Evolutionary conservation across 2,888 invertebrate genomes (phyloP).

Genomic region (Hydropsyche betteni): DNA sequence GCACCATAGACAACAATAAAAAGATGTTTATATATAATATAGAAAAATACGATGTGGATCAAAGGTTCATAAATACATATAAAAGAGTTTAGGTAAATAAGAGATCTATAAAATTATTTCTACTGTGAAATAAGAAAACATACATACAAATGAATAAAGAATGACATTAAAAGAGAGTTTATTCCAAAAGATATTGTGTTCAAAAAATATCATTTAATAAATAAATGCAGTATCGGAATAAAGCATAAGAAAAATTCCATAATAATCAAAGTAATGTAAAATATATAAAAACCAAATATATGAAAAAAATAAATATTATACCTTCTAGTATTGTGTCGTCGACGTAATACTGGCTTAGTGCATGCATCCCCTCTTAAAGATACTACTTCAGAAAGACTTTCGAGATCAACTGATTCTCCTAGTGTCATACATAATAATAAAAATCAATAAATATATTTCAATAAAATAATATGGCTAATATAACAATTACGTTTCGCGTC

Average conservation of each 20-base stretch:
- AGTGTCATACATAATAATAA: conserved; percentile 13
- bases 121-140: too few species aligned
- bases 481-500: conserved; percentile 44
- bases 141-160: too few species aligned
- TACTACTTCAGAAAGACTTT: conserved; percentile 50
- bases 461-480: not conserved
- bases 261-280: not conserved
- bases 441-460: not conserved
- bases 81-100: too few species aligned
- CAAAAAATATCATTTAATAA: not conserved
- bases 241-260: conserved; percentile 4
- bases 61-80: too few species aligned
- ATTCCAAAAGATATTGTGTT: too few species aligned
- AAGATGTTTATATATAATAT: conserved; percentile 1
- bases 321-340: conserved; percentile 50
- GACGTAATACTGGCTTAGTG: conserved; percentile 41
- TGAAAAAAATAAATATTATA: conserved; percentile 3
- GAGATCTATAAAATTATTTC: too few species aligned
- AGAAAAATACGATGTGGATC: too few species aligned
- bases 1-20: conserved; percentile 36
- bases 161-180: too few species aligned
- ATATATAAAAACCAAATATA: not conserved
- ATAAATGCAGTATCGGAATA: conserved; percentile 1
- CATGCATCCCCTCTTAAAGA: conserved; percentile 46
- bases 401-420: conserved; percentile 48